A percentile compares a stretch with the other conserved stretches of the same genome.
Conservation (phyloP, 2,797 vertebrate species). For the Sphenopsis melanotis region DNA sequence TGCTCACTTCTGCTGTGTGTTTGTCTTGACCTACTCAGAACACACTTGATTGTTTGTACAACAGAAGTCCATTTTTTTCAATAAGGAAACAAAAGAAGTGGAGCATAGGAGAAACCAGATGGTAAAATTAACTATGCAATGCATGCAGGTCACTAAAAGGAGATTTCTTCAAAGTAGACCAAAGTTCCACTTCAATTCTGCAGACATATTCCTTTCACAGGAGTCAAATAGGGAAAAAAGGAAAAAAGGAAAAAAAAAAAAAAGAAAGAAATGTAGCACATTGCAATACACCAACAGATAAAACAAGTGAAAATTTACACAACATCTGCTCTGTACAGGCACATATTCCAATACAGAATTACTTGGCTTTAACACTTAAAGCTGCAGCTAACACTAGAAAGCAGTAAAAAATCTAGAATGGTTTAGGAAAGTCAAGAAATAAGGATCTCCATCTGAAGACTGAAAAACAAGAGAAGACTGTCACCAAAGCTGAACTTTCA, state of each 20-base stretch:
- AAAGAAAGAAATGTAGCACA: not conserved
- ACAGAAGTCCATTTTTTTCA: slow-evolving; percentile 1
- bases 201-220: not conserved
- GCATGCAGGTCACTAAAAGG: not conserved
- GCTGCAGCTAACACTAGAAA: not conserved
- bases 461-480: not conserved
- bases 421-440: not conserved
- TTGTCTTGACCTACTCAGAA: slow-evolving; percentile 11
- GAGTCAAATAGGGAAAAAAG: not conserved
- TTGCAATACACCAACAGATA: not conserved
- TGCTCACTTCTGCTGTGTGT: not conserved
- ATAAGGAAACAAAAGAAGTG: not conserved
- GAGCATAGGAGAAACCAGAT: slow-evolving; percentile 4
- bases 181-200: not conserved
- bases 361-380: not conserved
- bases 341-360: not conserved
- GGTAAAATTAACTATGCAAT: not conserved
- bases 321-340: not conserved
- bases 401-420: not conserved
- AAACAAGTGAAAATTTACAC: not conserved
- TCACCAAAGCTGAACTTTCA: not conserved
- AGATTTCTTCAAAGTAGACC: not conserved
- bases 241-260: too few species aligned
- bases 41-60: not conserved
- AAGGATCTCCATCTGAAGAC: not conserved